phyloP scores from a whole-genome alignment of 2,113 vertebrate species.

The Elephantulus edwardii region DNA sequence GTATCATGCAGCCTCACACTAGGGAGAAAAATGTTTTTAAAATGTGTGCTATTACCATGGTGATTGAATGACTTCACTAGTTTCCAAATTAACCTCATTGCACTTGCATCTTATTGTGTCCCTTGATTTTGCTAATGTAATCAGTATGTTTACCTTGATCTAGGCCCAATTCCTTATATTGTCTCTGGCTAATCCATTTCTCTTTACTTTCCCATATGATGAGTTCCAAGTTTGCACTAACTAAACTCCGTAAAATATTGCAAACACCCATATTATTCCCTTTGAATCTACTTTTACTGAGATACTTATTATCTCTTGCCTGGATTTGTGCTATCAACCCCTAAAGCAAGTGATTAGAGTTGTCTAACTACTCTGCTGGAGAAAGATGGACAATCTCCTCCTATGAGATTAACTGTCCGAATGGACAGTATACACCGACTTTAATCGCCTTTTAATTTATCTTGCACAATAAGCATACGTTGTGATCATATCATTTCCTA shows the following conservation, averaged over 20 bases:
- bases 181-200: background rate
- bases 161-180: background rate
- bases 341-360: too few relatives aligned
- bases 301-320: background rate
- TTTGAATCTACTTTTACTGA: background rate
- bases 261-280: background rate
- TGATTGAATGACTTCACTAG: too few relatives aligned
- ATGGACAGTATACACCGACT: too few relatives aligned
- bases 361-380: too few relatives aligned
- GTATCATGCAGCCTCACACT: background rate
- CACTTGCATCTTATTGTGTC: background rate
- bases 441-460: background rate
- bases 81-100: background rate
- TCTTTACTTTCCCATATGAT: background rate
- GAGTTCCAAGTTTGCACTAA: too few relatives aligned
- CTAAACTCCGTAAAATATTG: background rate
- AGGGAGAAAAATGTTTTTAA: background rate
- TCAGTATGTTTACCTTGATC: background rate
- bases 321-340: background rate
- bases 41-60: too few relatives aligned
- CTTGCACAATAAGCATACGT: background rate
- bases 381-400: too few relatives aligned
- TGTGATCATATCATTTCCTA: background rate
- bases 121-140: background rate
- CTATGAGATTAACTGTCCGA: too few relatives aligned